These are phyloP conservation scores for Monoplex corrugatus DNA, from an alignment of 2,888 invertebrate genomes.

Conservation along the genomic window DNA sequence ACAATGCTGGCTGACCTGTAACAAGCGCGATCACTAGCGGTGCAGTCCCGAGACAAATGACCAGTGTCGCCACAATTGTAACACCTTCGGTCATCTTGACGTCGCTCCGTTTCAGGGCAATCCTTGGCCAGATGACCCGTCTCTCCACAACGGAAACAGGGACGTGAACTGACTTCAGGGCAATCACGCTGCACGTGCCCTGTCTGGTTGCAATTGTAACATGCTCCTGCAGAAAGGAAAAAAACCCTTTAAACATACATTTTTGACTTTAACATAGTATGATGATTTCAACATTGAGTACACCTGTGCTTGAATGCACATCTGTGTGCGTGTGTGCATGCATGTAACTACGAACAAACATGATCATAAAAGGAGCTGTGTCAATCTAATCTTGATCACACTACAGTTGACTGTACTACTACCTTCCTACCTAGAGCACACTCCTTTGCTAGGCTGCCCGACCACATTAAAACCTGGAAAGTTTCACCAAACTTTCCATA, in stretches of 20 bases:
- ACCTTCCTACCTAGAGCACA: too few species aligned
- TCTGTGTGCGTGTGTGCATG: too few species aligned
- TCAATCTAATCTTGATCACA: too few species aligned
- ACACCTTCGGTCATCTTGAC: slow-evolving; percentile 82
- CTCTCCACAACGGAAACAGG: slow-evolving; percentile 82
- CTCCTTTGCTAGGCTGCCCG: too few species aligned
- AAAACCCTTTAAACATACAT: not conserved
- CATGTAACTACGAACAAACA: too few species aligned
- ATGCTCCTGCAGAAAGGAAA: slow-evolving; percentile 85
- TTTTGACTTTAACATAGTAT: not conserved
- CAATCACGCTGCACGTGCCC: slow-evolving; percentile 91
- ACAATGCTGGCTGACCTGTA: slow-evolving; percentile 29
- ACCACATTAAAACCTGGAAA: too few species aligned
- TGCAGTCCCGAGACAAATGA: slow-evolving; percentile 96
- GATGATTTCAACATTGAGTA: too few species aligned
- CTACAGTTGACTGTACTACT: too few species aligned
- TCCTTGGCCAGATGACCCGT: slow-evolving; percentile 95
- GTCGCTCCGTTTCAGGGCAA: slow-evolving; percentile 85
- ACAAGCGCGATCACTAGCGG: slow-evolving; percentile 76
- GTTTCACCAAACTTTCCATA: too few species aligned
- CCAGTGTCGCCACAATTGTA: slow-evolving; percentile 85
- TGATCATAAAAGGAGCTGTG: too few species aligned
- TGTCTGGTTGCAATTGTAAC: slow-evolving; percentile 97
- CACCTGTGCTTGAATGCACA: too few species aligned
- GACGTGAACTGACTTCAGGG: slow-evolving; percentile 91